Base-by-base conservation (phyloP, 2,113 vertebrate genomes). In the Coturnix japonica region DNA sequence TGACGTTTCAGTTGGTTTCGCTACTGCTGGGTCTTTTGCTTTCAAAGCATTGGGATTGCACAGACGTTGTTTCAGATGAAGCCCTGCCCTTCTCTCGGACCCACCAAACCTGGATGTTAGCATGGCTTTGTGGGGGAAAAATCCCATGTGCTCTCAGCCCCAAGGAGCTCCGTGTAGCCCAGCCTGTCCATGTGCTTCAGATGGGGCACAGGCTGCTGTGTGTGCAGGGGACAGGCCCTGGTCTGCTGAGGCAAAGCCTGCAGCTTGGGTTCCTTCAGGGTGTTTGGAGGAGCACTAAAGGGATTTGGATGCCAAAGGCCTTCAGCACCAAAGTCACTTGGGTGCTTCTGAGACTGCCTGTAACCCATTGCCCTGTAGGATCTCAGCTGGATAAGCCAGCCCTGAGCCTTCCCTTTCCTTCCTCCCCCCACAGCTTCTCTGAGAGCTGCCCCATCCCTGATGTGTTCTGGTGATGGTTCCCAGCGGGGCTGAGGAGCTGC, bases 11-110 rank as follows among this genome's bases (percentile, higher is more conserved):
- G 0, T 21, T 85, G 89, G 80, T 85, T 60, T 69, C 57, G 74
- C 80, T 44, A 26, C 46, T 77, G 65, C 73, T 78, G 41, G 54
- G 70, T 71, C 64, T 85, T 81, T 80, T 74, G 11, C 31, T 84
- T 72, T 8, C 20, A 60, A 44, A 63, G 77, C 57, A 85, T 67
- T 73, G 85, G 89, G 80, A 94, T 83, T 70, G 81, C 89, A 60
- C 37, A 2, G 63, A 89, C 53, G 30, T 60, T 53, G 53, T 22
- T 63, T 66, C 63, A 60, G 93, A 71, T 70, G 85, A 82, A 78
- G 70, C 39, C 11, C 31, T 54, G 51, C 56, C 0, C 0, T 85
- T 69, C 54, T 65, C 28, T 78, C 73, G 33, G 53, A 41, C 78
- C 66, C 37, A 16, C 61, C 90, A 43, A 53, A 35, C 25, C 75